Conservation (phyloP, 2,113 vertebrate species). For the Anarrhichthys ocellatus region DNA sequence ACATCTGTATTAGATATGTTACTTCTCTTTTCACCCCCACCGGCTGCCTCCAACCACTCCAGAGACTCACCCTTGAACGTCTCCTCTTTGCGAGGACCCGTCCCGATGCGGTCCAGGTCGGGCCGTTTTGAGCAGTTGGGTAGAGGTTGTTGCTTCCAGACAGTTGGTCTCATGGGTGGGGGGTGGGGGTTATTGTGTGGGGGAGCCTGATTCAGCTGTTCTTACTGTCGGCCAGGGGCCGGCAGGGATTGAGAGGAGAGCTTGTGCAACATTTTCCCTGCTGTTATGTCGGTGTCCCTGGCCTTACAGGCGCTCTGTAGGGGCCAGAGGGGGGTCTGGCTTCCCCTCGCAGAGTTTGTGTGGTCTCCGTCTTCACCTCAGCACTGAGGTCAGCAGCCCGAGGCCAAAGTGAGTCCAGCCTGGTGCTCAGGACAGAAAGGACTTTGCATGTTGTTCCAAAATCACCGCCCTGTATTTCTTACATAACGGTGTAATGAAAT, state of each 20-base stretch:
- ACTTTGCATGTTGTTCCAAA: too few relatives aligned
- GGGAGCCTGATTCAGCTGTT: conserved; percentile 55
- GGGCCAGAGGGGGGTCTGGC: conserved; percentile 49
- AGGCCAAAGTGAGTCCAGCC: conserved; percentile 32
- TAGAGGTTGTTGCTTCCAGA: conserved; percentile 47
- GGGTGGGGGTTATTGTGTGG: conserved; percentile 10
- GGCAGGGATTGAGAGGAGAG: conserved; percentile 46
- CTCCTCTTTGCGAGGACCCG: conserved; percentile 16
- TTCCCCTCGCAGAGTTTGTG: conserved; percentile 58
- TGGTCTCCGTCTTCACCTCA: conserved; percentile 65
- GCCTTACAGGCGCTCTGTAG: conserved; percentile 28
- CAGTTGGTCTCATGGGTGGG: conserved; percentile 19
- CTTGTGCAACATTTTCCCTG: conserved; percentile 66
- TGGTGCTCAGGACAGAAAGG: background rate
- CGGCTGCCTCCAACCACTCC: background rate
- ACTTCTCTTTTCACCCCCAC: conserved; percentile 26
- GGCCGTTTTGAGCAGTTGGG: conserved; percentile 14
- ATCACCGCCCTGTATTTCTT: background rate
- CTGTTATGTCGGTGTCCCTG: conserved; percentile 64
- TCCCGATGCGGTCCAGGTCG: conserved; percentile 22
- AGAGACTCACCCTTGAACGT: conserved; percentile 21
- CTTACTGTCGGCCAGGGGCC: conserved; percentile 23
- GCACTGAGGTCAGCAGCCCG: conserved; percentile 26
- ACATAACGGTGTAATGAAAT: background rate
- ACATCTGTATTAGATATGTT: conserved; percentile 69